Percentiles rank a stretch among this genome's conserved stretches.
These are phyloP conservation scores for Troides oblongomaculatus DNA, from an alignment of 2,888 invertebrate species.

Conservation along the genomic window DNA sequence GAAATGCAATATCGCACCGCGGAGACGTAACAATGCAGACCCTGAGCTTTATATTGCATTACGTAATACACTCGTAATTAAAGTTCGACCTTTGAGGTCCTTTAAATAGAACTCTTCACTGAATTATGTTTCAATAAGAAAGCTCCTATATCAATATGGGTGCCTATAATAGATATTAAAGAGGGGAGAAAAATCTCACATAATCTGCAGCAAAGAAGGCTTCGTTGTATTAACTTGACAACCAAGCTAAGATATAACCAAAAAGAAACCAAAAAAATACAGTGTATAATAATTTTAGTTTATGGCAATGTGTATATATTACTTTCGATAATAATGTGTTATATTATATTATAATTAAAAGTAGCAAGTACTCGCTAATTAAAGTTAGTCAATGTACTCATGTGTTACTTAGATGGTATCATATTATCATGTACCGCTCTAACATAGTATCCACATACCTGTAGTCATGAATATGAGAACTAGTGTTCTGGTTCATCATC, in stretches of 20 bases:
- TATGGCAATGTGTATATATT: background rate
- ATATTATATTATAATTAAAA: too few species aligned
- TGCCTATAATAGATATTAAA: background rate
- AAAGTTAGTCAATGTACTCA: too few species aligned
- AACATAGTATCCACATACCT: too few species aligned
- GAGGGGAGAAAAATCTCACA: background rate
- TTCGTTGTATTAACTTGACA: background rate
- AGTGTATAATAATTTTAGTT: background rate
- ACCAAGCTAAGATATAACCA: background rate
- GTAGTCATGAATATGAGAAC: too few species aligned
- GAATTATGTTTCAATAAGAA: too few species aligned
- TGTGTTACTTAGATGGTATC: too few species aligned
- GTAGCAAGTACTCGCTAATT: too few species aligned
- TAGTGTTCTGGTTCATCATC: too few species aligned
- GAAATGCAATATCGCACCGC: conserved; percentile 28
- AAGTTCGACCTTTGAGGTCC: background rate
- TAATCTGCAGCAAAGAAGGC: background rate
- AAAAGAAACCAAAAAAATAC: background rate
- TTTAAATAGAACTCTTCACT: too few species aligned
- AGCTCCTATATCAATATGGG: too few species aligned
- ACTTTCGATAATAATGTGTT: too few species aligned
- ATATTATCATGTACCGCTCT: too few species aligned
- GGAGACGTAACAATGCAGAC: conserved; percentile 19
- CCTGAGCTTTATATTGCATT: conserved; percentile 9
- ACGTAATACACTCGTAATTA: conserved; percentile 21